Conservation (phyloP, 2,888 invertebrate species). For the Drosophila lacicola region DNA sequence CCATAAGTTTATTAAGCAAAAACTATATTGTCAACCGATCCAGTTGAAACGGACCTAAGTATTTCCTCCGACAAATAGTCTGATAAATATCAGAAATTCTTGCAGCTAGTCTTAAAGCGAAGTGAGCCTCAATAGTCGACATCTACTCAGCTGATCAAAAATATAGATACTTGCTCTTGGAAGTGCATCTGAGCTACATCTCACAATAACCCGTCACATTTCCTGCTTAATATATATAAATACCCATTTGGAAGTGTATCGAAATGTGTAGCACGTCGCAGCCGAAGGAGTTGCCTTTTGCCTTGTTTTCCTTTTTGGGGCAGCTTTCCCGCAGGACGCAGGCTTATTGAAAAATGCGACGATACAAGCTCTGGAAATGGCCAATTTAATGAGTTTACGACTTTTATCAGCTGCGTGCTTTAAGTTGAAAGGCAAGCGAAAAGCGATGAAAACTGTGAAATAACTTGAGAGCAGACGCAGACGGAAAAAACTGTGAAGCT, state of each 20-base stretch:
- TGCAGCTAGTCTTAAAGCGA: too few relatives aligned
- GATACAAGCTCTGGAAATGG: constrained; percentile 50
- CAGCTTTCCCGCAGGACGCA: constrained; percentile 8
- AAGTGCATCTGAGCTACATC: too few relatives aligned
- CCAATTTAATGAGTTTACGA: constrained; percentile 75
- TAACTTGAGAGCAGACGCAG: constrained; percentile 14
- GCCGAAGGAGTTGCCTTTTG: constrained; percentile 2
- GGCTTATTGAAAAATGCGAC: constrained; percentile 64
- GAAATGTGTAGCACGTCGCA: constrained; percentile 28
- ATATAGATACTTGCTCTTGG: too few relatives aligned
- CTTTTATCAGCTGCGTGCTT: constrained; percentile 25
- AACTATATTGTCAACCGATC: too few relatives aligned
- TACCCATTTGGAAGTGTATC: background rate
- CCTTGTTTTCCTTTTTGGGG: constrained; percentile 11
- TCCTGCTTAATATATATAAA: background rate
- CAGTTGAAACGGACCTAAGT: too few relatives aligned
- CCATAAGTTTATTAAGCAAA: too few relatives aligned
- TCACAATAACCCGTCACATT: background rate
- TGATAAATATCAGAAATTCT: too few relatives aligned
- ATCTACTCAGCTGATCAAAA: too few relatives aligned
- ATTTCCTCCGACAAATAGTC: too few relatives aligned
- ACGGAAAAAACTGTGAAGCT: background rate
- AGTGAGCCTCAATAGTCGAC: too few relatives aligned
- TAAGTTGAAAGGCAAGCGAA: constrained; percentile 26
- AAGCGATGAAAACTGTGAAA: constrained; percentile 15